Conservation (phyloP, 2,888 invertebrate genomes). For the Acheta domesticus region DNA sequence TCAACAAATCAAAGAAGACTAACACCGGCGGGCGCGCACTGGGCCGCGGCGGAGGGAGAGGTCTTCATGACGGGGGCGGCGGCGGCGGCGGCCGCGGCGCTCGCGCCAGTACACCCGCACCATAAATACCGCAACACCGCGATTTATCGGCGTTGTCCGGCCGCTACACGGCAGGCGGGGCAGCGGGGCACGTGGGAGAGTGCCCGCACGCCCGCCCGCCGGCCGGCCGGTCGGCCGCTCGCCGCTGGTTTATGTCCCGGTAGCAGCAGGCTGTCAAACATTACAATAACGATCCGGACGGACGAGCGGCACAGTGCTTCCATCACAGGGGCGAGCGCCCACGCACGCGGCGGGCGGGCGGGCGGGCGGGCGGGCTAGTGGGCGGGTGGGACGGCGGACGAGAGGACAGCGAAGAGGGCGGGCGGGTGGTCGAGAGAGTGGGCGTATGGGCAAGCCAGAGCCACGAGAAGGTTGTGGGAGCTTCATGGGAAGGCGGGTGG, state of each 20-base stretch:
- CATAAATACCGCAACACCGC: background rate
- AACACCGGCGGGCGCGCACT: background rate
- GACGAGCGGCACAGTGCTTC: background rate
- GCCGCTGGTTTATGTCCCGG: constrained; percentile 3
- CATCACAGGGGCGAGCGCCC: background rate
- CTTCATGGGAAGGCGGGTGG: no score
- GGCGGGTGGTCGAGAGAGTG: no score
- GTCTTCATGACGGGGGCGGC: background rate
- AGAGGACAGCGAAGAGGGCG: no score
- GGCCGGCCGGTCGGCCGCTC: no score
- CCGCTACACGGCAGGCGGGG: background rate
- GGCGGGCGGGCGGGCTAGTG: no score
- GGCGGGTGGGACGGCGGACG: no score
- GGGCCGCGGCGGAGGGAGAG: background rate
- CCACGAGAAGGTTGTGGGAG: no score
- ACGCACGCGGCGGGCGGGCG: background rate
- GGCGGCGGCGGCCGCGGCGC: background rate
- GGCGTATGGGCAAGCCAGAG: no score
- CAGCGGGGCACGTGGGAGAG: background rate
- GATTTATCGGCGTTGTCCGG: background rate
- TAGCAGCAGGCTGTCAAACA: constrained; percentile 18
- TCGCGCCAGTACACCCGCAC: background rate
- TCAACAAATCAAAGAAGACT: background rate
- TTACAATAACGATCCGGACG: constrained; percentile 18
- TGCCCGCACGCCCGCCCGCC: no score